Conservation (phyloP, 1,140 invertebrate genomes). For the Euschistus heros region DNA sequence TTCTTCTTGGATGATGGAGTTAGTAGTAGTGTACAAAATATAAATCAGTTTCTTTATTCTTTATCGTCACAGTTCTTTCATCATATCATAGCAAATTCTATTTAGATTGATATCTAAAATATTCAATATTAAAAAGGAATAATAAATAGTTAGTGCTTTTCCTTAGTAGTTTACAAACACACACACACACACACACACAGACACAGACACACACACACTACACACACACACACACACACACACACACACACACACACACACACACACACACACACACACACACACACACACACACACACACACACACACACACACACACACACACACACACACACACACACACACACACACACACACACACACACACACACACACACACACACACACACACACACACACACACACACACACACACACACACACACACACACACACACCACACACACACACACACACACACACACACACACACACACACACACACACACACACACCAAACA, state of each 20-base stretch:
- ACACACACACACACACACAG: too few relatives aligned
- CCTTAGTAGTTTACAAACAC: too few relatives aligned
- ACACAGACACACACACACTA: too few relatives aligned
- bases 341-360: constrained; percentile 14
- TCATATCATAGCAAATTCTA: too few relatives aligned
- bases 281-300: constrained; percentile 14
- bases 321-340: constrained; percentile 14
- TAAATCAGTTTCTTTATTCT: too few relatives aligned
- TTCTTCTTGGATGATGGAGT: too few relatives aligned
- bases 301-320: constrained; percentile 14
- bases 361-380: constrained; percentile 16
- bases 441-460: constrained; percentile 14
- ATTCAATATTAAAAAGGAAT: too few relatives aligned
- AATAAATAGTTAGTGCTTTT: too few relatives aligned
- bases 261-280: constrained; percentile 14
- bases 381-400: constrained; percentile 23
- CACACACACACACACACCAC: constrained; percentile 12
- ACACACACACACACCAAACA: constrained; percentile 12
- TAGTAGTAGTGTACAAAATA: too few relatives aligned
- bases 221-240: constrained; percentile 11
- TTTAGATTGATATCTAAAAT: too few relatives aligned
- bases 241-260: constrained; percentile 14
- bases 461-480: constrained; percentile 14
- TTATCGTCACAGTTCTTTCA: too few relatives aligned
- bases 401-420: constrained; percentile 21